These are phyloP conservation scores for Poecilia latipinna DNA, from an alignment of 2,113 vertebrate species.

Conservation along the genomic window DNA sequence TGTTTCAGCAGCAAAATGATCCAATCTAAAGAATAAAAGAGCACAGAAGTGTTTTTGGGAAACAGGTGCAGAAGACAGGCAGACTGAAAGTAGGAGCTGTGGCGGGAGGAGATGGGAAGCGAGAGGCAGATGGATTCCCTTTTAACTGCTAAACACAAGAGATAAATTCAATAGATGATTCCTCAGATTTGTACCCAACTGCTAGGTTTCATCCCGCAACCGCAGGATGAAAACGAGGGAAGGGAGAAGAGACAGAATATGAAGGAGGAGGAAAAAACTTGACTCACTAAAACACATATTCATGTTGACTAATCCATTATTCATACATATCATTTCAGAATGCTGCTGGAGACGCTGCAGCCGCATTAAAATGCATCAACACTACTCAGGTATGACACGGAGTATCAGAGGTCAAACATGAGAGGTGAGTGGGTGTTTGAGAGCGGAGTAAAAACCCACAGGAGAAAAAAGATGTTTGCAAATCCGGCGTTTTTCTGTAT, in stretches of 20 bases:
- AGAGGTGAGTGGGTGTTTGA: constrained; percentile 6
- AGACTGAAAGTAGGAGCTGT: constrained; percentile 5
- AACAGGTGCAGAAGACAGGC: constrained; percentile 24
- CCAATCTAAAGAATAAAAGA: not conserved
- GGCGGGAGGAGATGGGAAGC: not conserved
- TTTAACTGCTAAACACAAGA: constrained; percentile 42
- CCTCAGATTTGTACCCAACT: constrained; percentile 44
- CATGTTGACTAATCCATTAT: constrained; percentile 69
- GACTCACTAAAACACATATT: constrained; percentile 60
- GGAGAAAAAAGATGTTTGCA: not conserved
- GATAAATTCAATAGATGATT: constrained; percentile 27
- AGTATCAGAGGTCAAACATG: constrained; percentile 32
- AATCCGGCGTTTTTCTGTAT: not conserved
- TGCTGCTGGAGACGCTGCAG: constrained; percentile 58
- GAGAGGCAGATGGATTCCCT: constrained; percentile 38
- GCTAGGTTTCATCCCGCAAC: constrained; percentile 30
- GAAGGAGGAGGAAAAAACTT: constrained; percentile 31
- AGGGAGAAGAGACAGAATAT: constrained; percentile 31
- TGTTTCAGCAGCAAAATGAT: constrained; percentile 12
- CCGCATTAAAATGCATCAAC: constrained; percentile 64
- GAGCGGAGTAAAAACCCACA: not conserved
- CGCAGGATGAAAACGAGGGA: constrained; percentile 27
- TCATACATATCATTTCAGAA: constrained; percentile 68
- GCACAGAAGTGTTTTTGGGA: constrained; percentile 3
- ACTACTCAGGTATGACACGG: constrained; percentile 63